phyloP scores from a whole-genome alignment of 2,113 vertebrate species.

The Chloropsis hardwickii region DNA sequence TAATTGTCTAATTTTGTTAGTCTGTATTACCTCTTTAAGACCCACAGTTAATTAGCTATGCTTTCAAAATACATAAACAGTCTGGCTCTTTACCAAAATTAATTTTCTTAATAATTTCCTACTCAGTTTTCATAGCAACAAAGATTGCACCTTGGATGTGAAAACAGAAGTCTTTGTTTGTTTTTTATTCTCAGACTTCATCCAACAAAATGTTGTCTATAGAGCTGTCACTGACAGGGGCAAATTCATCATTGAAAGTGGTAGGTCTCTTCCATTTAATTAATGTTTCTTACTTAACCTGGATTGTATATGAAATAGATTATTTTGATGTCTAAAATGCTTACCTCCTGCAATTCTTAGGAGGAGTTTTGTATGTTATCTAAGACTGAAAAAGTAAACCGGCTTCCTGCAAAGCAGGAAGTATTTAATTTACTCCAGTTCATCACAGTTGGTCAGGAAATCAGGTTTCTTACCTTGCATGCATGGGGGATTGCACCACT shows the following conservation, averaged over 20 bases:
- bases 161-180: background rate
- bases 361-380: background rate
- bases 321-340: background rate
- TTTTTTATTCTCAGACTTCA: conserved; percentile 32
- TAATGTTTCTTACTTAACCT: background rate
- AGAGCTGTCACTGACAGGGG: background rate
- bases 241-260: conserved; percentile 46
- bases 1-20: background rate
- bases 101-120: background rate
- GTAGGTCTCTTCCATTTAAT: conserved; percentile 36
- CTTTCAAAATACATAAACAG: background rate
- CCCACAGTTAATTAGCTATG: background rate
- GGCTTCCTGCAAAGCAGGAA: background rate
- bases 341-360: background rate
- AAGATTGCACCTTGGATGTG: background rate
- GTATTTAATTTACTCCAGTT: background rate
- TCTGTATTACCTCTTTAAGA: background rate
- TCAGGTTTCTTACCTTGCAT: background rate
- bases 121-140: background rate
- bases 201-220: conserved; percentile 51
- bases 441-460: background rate
- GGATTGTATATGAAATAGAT: background rate
- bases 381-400: background rate
- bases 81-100: background rate
- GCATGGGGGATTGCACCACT: background rate